Conservation (phyloP, 2,888 invertebrate species). For the Nemurella pictetii region DNA sequence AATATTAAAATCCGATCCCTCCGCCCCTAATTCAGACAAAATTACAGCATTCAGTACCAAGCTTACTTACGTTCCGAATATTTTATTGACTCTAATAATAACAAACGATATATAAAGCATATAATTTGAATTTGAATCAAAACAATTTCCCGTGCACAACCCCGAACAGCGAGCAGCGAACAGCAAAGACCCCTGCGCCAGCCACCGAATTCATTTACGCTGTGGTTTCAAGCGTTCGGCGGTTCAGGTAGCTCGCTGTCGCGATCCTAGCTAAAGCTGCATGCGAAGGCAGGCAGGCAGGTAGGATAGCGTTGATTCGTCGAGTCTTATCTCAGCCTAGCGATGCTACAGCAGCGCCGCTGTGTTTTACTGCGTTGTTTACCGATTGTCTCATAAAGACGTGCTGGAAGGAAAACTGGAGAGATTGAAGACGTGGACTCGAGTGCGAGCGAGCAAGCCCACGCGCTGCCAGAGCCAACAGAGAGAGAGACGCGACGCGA, state of each 20-base stretch:
- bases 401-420: constrained; percentile 16
- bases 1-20: not conserved
- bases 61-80: not conserved
- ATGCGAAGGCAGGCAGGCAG: not conserved
- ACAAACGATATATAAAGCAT: not conserved
- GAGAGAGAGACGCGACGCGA: not conserved
- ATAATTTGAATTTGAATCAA: not conserved
- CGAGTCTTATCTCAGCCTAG: not conserved
- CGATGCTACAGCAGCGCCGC: too few species aligned
- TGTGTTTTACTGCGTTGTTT: constrained; percentile 13
- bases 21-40: not conserved
- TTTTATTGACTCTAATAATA: not conserved
- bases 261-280: too few species aligned
- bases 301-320: not conserved
- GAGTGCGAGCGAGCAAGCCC: not conserved
- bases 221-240: not conserved
- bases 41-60: not conserved
- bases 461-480: not conserved
- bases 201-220: not conserved
- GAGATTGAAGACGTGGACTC: constrained; percentile 5
- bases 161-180: not conserved
- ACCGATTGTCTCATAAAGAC: constrained; percentile 19
- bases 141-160: not conserved
- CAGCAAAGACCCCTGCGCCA: not conserved
- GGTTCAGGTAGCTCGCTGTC: not conserved